Evolutionary conservation across 2,113 vertebrate genomes (phyloP).

Genomic region (Phaethornis superciliosus): DNA sequence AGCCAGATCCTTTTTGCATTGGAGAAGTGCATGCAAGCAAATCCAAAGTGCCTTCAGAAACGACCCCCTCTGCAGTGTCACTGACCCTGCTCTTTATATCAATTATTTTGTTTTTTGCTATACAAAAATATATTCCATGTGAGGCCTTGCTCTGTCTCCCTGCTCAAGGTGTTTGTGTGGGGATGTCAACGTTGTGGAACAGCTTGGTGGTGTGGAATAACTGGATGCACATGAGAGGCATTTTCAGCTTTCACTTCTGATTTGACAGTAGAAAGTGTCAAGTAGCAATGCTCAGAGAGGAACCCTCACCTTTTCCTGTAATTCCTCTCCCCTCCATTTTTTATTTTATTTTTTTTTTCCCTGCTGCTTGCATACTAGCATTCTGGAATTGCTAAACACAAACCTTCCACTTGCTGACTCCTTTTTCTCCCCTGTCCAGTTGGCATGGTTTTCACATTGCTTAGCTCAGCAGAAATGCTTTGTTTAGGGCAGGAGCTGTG

Average conservation of each 20-base stretch:
- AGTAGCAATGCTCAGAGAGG: background rate
- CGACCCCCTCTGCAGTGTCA: background rate
- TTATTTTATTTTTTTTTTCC: too few relatives aligned
- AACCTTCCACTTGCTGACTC: background rate
- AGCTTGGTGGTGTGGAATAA: background rate
- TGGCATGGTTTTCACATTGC: background rate
- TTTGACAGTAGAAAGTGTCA: background rate
- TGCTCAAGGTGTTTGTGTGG: background rate
- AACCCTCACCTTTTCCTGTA: background rate
- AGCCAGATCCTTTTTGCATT: background rate
- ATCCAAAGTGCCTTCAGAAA: background rate
- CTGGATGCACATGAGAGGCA: background rate
- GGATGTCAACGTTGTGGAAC: background rate
- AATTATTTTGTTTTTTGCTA: background rate
- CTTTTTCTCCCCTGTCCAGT: background rate
- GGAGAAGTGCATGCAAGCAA: rapidly evolving
- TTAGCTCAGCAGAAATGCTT: background rate
- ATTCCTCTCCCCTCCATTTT: too few relatives aligned
- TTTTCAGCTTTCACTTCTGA: background rate
- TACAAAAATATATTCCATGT: background rate
- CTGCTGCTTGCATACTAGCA: rapidly evolving
- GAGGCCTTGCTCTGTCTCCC: background rate
- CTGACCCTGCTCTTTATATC: background rate
- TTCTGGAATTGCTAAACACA: background rate
- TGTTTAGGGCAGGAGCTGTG: background rate